Base-by-base conservation (phyloP, 2,797 vertebrate species). In the Pampus argenteus region DNA sequence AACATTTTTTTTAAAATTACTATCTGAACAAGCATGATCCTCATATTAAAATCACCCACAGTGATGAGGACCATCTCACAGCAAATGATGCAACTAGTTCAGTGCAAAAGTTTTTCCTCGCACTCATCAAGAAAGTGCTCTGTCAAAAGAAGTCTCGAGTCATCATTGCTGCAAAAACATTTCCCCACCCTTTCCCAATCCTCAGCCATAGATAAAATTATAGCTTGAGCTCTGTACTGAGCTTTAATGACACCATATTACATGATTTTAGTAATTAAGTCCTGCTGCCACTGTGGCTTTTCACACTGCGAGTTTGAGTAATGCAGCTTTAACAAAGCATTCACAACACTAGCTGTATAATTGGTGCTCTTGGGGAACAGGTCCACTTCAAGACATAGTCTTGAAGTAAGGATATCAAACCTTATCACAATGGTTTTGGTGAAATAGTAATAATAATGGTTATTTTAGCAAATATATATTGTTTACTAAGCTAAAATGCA, bases 401-500 rank as follows among this genome's bases (percentile, higher is more conserved):
- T 71, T 73, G 63, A 7, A 29, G 28, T 29, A 29, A 50, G 28
- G 14, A 51, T 47, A 70, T 71, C 61, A 61, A 62, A 61, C 44
- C 57, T 47, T 31, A 71, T 74, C 55, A 62, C 47, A 60, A 20
- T 71, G 40, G 6, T 58, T 72, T 79, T 56, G 22, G 58, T 51
- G 63, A 73, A 67, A 58, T 29, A 28, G 67, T 64, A 77, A 51
- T 75, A 67, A 58, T 29, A 28, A 64, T 64, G 75, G 56, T 75
- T 10, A 76, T 78, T 73, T 67, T 76, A 79, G 76, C 59, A 69
- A 73, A 74, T 62, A 74, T 62, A n/a, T 78, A 76, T 82, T 76
- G 78, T 74, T 92, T 88, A 83, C 84, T 66, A 42, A 72, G 67
- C 76, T 83, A 40, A 83, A 65, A 71, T n/a, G 71, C 71, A 81